Percentiles rank a stretch among this genome's conserved stretches.
phyloP scores from a whole-genome alignment of 2,888 invertebrate genomes.

The Drosophila pullipes region DNA sequence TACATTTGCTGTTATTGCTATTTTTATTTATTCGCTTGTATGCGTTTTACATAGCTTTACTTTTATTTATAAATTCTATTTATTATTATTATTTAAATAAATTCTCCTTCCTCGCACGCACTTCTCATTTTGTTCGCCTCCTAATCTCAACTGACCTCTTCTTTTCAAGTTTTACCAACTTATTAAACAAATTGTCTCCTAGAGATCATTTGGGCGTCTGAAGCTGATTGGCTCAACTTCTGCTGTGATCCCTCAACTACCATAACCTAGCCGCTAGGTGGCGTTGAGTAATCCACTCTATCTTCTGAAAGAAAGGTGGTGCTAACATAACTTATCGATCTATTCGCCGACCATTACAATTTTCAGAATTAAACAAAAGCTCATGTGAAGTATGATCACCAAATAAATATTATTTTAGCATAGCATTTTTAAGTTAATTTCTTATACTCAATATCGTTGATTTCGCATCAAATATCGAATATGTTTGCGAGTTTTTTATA shows the following conservation, averaged over 20 bases:
- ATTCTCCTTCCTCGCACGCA: background rate
- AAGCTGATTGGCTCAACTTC: no score
- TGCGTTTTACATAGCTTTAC: background rate
- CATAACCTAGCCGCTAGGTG: no score
- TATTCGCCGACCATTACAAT: no score
- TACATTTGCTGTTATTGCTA: background rate
- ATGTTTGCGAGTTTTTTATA: background rate
- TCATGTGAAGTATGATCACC: background rate
- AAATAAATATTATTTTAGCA: background rate
- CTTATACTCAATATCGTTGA: background rate
- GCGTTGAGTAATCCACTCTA: no score
- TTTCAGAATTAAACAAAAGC: background rate
- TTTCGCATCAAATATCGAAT: background rate
- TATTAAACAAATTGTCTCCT: background rate
- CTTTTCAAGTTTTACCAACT: background rate
- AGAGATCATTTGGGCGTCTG: no score
- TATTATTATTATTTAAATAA: background rate
- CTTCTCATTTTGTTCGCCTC: no score
- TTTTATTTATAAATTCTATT: background rate
- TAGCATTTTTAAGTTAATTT: no score
- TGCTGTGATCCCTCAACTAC: no score
- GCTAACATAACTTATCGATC: no score
- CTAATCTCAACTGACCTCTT: background rate
- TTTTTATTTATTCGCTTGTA: background rate
- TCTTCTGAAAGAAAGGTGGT: no score